Percentiles rank a stretch among this genome's conserved stretches.
Conservation (phyloP, 2,888 invertebrate genomes). For the Caenorhabditis sp. region DNA sequence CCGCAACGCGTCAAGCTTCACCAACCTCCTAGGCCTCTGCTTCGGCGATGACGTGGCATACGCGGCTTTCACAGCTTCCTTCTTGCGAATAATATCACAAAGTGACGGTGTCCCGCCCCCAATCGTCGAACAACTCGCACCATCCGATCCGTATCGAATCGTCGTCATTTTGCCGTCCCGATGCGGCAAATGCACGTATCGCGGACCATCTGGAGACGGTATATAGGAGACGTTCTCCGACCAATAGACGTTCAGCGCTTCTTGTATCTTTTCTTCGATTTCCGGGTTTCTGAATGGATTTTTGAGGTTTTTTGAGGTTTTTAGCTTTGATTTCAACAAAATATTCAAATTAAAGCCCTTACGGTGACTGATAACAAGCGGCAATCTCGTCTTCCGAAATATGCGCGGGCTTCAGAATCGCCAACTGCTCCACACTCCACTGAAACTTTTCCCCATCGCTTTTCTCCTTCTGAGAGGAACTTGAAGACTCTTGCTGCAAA, state of each 20-base stretch:
- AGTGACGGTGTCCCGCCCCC: conserved; percentile 55
- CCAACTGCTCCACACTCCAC: conserved; percentile 67
- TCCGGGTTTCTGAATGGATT: conserved; percentile 56
- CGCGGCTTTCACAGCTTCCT: conserved; percentile 55
- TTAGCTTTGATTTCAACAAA: too few species aligned
- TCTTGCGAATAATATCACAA: conserved; percentile 43
- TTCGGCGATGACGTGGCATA: conserved; percentile 65
- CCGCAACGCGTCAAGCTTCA: too few species aligned
- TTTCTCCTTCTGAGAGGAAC: conserved; percentile 20
- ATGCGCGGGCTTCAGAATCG: conserved; percentile 65
- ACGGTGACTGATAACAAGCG: conserved; percentile 62
- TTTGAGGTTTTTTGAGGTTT: too few species aligned
- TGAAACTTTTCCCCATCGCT: conserved; percentile 52
- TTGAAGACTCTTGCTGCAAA: conserved; percentile 46
- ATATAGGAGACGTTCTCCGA: conserved; percentile 63
- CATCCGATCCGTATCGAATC: conserved; percentile 27
- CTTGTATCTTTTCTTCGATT: conserved; percentile 65
- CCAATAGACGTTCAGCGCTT: conserved; percentile 67
- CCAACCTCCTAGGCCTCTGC: conserved; percentile 51
- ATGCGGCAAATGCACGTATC: conserved; percentile 44
- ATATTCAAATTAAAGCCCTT: too few species aligned
- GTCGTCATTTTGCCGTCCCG: conserved; percentile 60
- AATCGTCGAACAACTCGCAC: not conserved
- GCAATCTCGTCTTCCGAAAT: conserved; percentile 70
- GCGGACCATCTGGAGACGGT: conserved; percentile 70